Percentiles rank a stretch among this genome's conserved stretches.
phyloP scores from a whole-genome alignment of 2,888 invertebrate genomes.

The Sthenelais limicola region DNA sequence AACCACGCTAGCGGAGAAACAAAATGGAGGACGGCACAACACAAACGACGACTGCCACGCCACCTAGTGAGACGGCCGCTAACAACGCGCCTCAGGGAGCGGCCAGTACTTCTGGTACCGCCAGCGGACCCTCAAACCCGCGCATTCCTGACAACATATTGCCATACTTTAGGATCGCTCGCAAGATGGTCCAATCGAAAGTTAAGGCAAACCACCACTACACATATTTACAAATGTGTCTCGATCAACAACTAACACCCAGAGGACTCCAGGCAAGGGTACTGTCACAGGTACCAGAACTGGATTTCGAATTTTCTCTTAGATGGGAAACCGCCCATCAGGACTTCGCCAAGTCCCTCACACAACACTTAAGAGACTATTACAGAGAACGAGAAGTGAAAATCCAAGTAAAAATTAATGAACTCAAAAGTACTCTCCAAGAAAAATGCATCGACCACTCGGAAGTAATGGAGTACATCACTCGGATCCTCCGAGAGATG shows the following conservation, averaged over 20 bases:
- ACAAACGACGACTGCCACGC: too few species aligned
- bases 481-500: neutral
- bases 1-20: too few species aligned
- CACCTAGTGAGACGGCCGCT: too few species aligned
- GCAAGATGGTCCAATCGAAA: too few species aligned
- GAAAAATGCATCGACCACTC: neutral
- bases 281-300: neutral
- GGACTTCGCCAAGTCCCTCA: neutral
- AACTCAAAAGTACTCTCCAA: neutral
- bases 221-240: neutral
- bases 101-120: too few species aligned
- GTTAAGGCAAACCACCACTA: neutral
- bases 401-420: neutral
- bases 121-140: too few species aligned
- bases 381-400: neutral
- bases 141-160: too few species aligned
- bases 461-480: neutral
- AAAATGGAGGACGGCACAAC: too few species aligned
- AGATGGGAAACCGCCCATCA: slow-evolving; percentile 24
- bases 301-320: neutral
- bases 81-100: too few species aligned
- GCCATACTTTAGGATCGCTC: too few species aligned
- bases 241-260: neutral
- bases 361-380: neutral
- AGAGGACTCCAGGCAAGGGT: slow-evolving; percentile 1